Evolutionary conservation across 2,888 invertebrate genomes (phyloP).

Genomic region (Eudasyphora cyanicolor): DNA sequence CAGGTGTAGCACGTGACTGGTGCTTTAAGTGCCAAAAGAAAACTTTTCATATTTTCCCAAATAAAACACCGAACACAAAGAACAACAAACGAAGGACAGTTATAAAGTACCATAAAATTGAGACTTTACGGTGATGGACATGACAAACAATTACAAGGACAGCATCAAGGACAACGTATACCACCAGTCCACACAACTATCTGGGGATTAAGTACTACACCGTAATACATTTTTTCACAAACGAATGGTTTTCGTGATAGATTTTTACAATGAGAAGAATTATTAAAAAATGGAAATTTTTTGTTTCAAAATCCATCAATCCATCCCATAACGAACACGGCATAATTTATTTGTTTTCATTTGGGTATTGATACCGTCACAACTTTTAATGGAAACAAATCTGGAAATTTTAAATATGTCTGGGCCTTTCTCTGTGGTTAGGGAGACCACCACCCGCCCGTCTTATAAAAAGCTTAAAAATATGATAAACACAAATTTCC

Average conservation of each 20-base stretch:
- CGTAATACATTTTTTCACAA: no score
- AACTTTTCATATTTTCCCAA: slow-evolving; percentile 27
- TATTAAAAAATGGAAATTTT: slow-evolving; percentile 10
- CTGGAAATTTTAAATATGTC: neutral
- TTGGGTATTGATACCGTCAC: neutral
- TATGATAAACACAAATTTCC: neutral
- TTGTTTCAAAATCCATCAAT: neutral
- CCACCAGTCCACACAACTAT: no score
- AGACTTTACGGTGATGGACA: neutral
- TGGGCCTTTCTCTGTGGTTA: neutral
- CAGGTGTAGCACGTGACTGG: slow-evolving; percentile 32
- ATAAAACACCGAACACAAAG: neutral
- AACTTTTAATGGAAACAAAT: neutral
- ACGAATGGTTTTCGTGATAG: slow-evolving; percentile 11
- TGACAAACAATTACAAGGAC: neutral
- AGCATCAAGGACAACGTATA: neutral
- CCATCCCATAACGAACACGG: neutral
- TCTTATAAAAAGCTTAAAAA: neutral
- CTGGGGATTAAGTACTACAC: neutral
- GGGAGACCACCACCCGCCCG: neutral
- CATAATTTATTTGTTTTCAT: neutral
- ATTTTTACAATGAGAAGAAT: slow-evolving; percentile 32
- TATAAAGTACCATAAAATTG: neutral
- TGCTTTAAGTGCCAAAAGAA: slow-evolving; percentile 27
- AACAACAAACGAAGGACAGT: neutral